A percentile compares a stretch with the other conserved stretches of the same genome.
Evolutionary conservation across 2,113 vertebrate species (phyloP).

Genomic region (Tenrec ecaudatus): DNA sequence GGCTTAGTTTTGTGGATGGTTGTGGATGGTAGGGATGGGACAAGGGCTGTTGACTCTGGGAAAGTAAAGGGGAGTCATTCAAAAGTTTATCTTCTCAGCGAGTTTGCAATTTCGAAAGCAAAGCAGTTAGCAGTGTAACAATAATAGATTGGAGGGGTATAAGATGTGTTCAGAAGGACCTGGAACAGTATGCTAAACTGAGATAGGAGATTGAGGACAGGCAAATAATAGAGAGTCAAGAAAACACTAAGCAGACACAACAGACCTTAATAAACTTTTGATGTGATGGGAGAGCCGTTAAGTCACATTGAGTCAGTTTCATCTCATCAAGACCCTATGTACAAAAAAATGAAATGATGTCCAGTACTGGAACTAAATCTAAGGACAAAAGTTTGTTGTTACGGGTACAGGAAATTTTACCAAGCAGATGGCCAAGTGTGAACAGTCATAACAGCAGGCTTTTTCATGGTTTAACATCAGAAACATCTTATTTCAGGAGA

Average conservation of each 20-base stretch:
- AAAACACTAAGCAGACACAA: neutral
- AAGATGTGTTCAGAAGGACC: no score
- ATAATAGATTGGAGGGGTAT: neutral
- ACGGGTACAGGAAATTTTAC: neutral
- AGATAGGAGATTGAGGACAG: neutral
- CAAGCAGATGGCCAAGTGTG: neutral
- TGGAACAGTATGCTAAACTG: neutral
- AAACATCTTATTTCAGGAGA: neutral
- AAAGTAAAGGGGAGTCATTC: neutral
- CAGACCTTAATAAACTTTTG: neutral
- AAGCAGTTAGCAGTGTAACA: neutral
- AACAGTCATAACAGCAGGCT: no score
- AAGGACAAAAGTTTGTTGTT: neutral
- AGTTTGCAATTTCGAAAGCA: neutral
- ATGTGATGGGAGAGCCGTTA: neutral
- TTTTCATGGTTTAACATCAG: neutral
- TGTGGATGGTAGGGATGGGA: neutral
- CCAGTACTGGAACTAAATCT: no score
- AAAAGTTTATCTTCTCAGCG: neutral
- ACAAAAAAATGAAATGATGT: no score
- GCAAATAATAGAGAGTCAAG: neutral
- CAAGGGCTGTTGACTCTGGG: neutral
- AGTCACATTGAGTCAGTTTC: no score
- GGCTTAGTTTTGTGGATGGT: neutral
- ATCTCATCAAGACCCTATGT: no score